Base-by-base conservation (phyloP, 2,888 invertebrate genomes). In the Drosophila leonis region DNA sequence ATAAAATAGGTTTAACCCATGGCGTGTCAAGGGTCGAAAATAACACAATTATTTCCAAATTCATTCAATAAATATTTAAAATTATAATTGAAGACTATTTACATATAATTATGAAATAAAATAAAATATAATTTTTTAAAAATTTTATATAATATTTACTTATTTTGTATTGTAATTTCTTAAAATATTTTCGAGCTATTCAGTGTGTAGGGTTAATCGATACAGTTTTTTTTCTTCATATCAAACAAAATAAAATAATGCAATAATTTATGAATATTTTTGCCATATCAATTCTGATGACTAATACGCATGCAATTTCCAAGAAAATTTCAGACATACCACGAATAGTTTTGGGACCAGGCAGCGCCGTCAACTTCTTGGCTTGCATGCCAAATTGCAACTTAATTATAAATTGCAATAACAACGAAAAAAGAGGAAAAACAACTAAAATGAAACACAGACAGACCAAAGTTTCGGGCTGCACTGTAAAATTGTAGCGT, bases 351-450 rank as follows among this genome's bases (percentile, higher is more conserved):
- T 79, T 78, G 59, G 78, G 69, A 75, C 52, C 81, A 73, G 77
- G 65, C 75, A 59, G 75, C 78, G 41, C 46, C 67, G 65, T 64
- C 69, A 78, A 57, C 81, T 79, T 82, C 76, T 81, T 79, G 79
- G 79, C 76, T 83, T 78, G 87, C 84, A 80, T 84, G 88, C 86
- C 82, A 90, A 87, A 90, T 83, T 87, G 86, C 90, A 90, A 83
- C 88, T 90, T 88, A 87, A 87, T 87, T 87, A 88, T 83, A 78
- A 90, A 90, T 90, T 88, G 87, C 87, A 90, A 74, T 65, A 73
- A 62, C 39, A 39, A 39, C 37, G 13, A 35, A 64, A 68, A 41
- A 18, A 42, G 27, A 76, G 59, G 31, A 56, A 24, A 42, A 55
- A 48, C 31, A 24, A 37, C 15, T 49, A 27, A 44, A 66, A 35